phyloP scores from a whole-genome alignment of 2,888 invertebrate species.

The Plagodis pulveraria region DNA sequence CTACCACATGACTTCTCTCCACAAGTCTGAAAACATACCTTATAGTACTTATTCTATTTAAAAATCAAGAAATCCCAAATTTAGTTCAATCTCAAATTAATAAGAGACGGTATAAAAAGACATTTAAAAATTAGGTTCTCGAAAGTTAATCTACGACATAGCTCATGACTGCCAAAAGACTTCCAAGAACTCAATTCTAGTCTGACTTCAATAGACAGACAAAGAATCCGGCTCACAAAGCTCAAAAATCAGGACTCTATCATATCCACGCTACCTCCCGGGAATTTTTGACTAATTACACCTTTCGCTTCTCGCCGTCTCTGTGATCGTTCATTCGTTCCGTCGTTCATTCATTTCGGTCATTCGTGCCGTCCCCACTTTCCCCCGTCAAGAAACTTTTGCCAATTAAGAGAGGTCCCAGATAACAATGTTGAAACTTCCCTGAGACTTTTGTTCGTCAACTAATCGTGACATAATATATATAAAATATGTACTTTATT shows the following conservation, averaged over 20 bases:
- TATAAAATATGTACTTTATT: conserved; percentile 42
- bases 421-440: conserved; percentile 59
- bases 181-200: background rate
- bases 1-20: no score
- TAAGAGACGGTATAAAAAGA: no score
- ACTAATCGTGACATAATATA: conserved; percentile 57
- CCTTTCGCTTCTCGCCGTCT: conserved; percentile 47
- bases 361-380: conserved; percentile 50
- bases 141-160: background rate
- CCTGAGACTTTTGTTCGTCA: conserved; percentile 56
- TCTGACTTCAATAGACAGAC: conserved; percentile 1
- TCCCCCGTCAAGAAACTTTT: conserved; percentile 58
- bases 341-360: conserved; percentile 57
- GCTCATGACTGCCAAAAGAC: conserved; percentile 3
- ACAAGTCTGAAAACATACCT: no score
- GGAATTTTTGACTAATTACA: conserved; percentile 67
- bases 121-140: no score
- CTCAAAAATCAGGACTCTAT: conserved; percentile 22
- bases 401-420: conserved; percentile 57
- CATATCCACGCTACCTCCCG: conserved; percentile 47
- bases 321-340: conserved; percentile 66
- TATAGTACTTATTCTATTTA: no score
- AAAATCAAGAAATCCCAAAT: no score
- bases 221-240: conserved; percentile 21
- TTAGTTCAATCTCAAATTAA: no score